Evolutionary conservation across 2,113 vertebrate species (phyloP).

Genomic region (Steatornis caripensis): DNA sequence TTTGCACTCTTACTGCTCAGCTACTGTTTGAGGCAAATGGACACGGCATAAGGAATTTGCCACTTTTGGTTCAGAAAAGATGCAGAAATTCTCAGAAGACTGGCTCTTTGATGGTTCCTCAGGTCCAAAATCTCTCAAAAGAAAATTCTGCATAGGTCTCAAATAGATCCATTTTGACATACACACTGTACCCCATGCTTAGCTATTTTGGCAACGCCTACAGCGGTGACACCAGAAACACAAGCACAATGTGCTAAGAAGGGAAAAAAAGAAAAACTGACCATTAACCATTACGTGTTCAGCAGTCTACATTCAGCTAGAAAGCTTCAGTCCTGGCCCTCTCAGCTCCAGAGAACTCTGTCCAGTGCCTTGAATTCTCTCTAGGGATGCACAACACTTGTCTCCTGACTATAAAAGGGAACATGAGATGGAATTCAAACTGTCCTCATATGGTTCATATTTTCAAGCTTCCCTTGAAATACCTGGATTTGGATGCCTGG

Average conservation of each 20-base stretch:
- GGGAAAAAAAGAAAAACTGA: background rate
- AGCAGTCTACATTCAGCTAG: background rate
- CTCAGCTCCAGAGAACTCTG: background rate
- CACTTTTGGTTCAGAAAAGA: background rate
- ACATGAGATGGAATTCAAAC: background rate
- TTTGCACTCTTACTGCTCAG: background rate
- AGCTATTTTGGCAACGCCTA: background rate
- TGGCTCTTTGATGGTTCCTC: background rate
- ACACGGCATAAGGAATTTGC: background rate
- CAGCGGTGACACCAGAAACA: background rate
- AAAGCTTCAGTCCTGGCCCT: background rate
- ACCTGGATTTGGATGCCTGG: background rate
- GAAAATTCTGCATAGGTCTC: background rate
- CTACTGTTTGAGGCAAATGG: background rate
- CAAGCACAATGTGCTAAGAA: background rate
- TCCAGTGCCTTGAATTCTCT: background rate
- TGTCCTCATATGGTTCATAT: background rate
- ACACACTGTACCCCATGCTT: rapidly evolving
- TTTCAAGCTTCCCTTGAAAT: background rate
- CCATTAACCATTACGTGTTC: background rate
- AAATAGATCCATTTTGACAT: background rate
- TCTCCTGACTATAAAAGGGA: background rate
- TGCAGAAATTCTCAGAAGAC: background rate
- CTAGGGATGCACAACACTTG: too few relatives aligned
- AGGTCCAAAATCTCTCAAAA: background rate